A percentile compares a stretch with the other conserved stretches of the same genome.
Conservation (phyloP, 2,113 vertebrate genomes). For the Xenus cinereus region DNA sequence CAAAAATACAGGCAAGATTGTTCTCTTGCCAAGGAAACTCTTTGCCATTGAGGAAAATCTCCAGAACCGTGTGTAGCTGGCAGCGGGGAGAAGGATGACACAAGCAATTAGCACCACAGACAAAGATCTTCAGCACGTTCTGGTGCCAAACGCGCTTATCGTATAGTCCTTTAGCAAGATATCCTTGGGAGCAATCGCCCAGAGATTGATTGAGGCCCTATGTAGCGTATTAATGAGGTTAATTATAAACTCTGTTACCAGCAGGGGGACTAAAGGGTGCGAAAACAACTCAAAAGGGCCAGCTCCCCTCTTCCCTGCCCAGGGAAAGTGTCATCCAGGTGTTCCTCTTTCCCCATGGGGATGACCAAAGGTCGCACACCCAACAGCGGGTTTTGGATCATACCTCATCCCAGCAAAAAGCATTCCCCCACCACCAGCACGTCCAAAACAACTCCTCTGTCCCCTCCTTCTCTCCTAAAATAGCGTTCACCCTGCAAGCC, state of each 20-base stretch:
- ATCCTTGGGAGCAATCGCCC: not conserved
- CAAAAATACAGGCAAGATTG: not conserved
- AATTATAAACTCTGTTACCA: conserved; percentile 28
- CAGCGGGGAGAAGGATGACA: not conserved
- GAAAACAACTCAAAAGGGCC: not conserved
- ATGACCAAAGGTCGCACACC: not conserved
- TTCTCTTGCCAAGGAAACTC: not conserved
- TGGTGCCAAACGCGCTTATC: not conserved
- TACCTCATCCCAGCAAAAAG: not conserved
- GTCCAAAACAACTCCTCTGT: not conserved
- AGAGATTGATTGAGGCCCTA: not conserved
- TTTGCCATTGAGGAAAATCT: not conserved
- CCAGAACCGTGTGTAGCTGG: not conserved
- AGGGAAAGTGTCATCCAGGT: not conserved
- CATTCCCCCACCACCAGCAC: rapidly evolving
- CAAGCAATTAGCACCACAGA: not conserved
- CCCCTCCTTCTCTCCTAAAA: not conserved
- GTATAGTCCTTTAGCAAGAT: not conserved
- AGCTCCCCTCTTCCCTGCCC: not conserved
- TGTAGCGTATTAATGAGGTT: not conserved
- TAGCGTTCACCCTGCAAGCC: not conserved
- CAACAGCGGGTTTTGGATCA: rapidly evolving
- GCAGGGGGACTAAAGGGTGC: not conserved
- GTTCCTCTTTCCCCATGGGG: not conserved
- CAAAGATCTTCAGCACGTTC: not conserved